These are phyloP conservation scores for Neuroscelio doddi DNA, from an alignment of 2,888 invertebrate species.

Conservation along the genomic window DNA sequence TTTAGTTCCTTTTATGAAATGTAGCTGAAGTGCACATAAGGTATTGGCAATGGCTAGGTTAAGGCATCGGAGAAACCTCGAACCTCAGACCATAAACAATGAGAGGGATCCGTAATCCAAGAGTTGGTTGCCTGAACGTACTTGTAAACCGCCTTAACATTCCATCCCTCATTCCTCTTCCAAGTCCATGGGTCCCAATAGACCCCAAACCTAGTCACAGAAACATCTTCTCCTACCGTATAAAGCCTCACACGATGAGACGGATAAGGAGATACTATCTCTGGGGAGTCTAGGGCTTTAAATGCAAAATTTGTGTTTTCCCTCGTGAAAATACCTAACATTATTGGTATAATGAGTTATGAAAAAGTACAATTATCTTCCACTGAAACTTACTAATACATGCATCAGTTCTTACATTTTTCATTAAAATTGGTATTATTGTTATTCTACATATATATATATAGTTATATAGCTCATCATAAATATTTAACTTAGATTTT, in stretches of 20 bases:
- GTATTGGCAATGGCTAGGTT: slow-evolving; percentile 30
- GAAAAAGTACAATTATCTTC: slow-evolving; percentile 31
- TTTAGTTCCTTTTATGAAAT: slow-evolving; percentile 18
- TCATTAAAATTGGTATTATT: too few relatives aligned
- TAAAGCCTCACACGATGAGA: slow-evolving; percentile 20
- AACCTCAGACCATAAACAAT: slow-evolving; percentile 41
- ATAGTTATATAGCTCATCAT: too few relatives aligned
- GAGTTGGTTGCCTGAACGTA: slow-evolving; percentile 22
- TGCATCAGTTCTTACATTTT: neutral
- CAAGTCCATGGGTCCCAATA: slow-evolving; percentile 41
- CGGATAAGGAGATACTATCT: slow-evolving; percentile 25
- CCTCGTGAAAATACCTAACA: slow-evolving; percentile 29
- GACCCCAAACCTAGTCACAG: slow-evolving; percentile 20
- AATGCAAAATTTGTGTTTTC: slow-evolving; percentile 44
- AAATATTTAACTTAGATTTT: too few relatives aligned
- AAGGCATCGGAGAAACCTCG: slow-evolving; percentile 35
- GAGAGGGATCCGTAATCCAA: slow-evolving; percentile 24
- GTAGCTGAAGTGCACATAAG: slow-evolving; percentile 16
- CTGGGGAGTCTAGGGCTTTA: slow-evolving; percentile 30
- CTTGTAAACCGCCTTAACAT: slow-evolving; percentile 57
- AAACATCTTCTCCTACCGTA: slow-evolving; percentile 27
- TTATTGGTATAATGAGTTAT: slow-evolving; percentile 30
- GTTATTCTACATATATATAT: too few relatives aligned
- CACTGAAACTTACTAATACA: slow-evolving; percentile 32
- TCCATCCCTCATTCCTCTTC: slow-evolving; percentile 55